Evolutionary conservation across 1,140 invertebrate genomes (phyloP).

Genomic region (Phymorhynchus buccinoides): DNA sequence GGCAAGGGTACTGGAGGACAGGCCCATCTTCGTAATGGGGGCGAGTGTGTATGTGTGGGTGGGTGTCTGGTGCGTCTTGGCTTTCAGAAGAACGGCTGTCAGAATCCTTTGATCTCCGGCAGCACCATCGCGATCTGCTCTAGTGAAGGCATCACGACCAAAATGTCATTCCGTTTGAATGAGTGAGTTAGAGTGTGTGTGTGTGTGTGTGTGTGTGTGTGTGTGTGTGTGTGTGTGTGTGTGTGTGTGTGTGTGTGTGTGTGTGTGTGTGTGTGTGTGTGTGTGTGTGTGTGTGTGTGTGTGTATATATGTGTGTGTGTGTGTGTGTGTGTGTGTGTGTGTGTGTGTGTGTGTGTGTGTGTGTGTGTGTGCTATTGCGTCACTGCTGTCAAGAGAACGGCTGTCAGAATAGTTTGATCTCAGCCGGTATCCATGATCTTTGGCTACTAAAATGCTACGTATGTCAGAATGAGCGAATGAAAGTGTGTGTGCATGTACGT

Average conservation of each 20-base stretch:
- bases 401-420: no score
- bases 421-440: no score
- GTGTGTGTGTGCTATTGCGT: no score
- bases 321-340: background rate
- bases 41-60: constrained; percentile 33
- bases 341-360: background rate
- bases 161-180: background rate
- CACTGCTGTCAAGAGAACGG: no score
- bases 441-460: no score
- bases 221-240: constrained; percentile 7
- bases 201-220: background rate
- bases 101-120: no score
- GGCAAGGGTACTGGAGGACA: constrained; percentile 50
- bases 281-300: background rate
- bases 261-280: constrained; percentile 9
- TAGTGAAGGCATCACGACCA: no score
- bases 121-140: no score
- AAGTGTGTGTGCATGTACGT: no score
- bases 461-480: no score
- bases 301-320: background rate
- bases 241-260: background rate
- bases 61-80: no score
- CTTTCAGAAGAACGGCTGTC: no score
- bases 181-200: background rate
- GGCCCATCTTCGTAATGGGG: constrained; percentile 40